These are phyloP conservation scores for Alloplasta piceator DNA, from an alignment of 2,888 invertebrate genomes.

Conservation along the genomic window DNA sequence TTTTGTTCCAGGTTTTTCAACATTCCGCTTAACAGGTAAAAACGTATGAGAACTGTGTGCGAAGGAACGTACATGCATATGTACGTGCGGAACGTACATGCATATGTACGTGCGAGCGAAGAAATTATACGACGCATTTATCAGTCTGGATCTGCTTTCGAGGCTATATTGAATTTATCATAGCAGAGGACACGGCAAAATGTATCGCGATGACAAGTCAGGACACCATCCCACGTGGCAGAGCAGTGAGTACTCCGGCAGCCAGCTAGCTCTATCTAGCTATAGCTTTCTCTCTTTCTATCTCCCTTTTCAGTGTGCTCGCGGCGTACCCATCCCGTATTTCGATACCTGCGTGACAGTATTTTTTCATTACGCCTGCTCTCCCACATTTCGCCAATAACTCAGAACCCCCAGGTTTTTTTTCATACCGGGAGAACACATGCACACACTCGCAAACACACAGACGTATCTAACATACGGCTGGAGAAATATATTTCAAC, in stretches of 20 bases:
- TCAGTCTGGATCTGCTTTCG: constrained; percentile 65
- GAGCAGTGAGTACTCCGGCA: constrained; percentile 39
- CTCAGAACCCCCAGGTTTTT: constrained; percentile 65
- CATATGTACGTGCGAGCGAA: constrained; percentile 38
- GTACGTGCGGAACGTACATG: constrained; percentile 13
- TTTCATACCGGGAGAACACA: constrained; percentile 61
- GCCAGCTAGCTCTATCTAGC: constrained; percentile 25
- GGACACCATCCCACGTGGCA: constrained; percentile 30
- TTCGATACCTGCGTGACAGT: constrained; percentile 69
- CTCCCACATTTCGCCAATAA: constrained; percentile 70
- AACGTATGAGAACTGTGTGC: neutral
- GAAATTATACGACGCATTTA: constrained; percentile 64
- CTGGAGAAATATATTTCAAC: constrained; percentile 67
- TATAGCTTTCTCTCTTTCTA: neutral
- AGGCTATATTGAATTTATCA: constrained; percentile 65
- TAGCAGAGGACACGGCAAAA: constrained; percentile 53
- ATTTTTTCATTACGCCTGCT: constrained; percentile 70
- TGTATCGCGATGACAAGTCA: constrained; percentile 64
- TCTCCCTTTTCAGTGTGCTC: constrained; percentile 14
- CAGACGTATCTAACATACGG: neutral
- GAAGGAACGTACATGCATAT: constrained; percentile 36
- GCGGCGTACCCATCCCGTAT: constrained; percentile 50
- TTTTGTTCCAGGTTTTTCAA: too few species aligned
- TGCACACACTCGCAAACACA: neutral
- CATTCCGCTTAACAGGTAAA: too few species aligned